These are phyloP conservation scores for Chaunax sp. DNA, from an alignment of 2,797 vertebrate genomes.

Conservation along the genomic window DNA sequence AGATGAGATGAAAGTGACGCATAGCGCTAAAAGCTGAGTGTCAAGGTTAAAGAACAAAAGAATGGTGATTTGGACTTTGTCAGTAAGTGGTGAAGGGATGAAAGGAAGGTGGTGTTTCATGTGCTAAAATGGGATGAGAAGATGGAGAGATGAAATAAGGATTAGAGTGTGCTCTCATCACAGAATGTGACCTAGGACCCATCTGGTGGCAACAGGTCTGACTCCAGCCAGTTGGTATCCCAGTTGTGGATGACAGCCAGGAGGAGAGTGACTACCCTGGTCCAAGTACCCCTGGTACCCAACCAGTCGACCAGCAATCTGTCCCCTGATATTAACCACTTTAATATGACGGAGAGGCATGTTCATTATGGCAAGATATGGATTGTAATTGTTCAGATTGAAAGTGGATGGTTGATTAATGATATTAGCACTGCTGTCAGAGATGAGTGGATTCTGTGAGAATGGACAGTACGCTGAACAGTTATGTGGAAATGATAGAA, in stretches of 20 bases:
- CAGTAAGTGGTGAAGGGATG: constrained; percentile 38
- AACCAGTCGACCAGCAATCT: constrained; percentile 66
- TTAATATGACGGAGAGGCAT: constrained; percentile 27
- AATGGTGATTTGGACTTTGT: constrained; percentile 44
- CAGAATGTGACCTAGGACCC: constrained; percentile 64
- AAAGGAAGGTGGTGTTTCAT: constrained; percentile 56
- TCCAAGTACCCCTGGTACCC: constrained; percentile 59
- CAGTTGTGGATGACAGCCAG: constrained; percentile 51
- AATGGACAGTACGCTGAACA: constrained; percentile 39
- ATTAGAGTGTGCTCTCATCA: constrained; percentile 43
- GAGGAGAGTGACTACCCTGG: constrained; percentile 35
- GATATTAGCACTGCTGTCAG: constrained; percentile 53
- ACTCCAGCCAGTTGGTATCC: constrained; percentile 74
- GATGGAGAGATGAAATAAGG: constrained; percentile 47
- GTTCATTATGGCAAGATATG: constrained; percentile 44
- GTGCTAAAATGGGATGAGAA: constrained; percentile 5
- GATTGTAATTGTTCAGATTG: constrained; percentile 54
- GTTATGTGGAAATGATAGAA: constrained; percentile 47
- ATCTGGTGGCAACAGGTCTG: constrained; percentile 84
- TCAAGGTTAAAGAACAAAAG: constrained; percentile 75
- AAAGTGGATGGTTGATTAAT: constrained; percentile 56
- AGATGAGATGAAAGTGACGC: constrained; percentile 63
- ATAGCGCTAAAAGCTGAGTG: constrained; percentile 56
- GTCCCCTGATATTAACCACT: constrained; percentile 61
- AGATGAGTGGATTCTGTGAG: constrained; percentile 49